A percentile compares a stretch with the other conserved stretches of the same genome.
phyloP scores from a whole-genome alignment of 1,140 invertebrate genomes.

The Rhagoletis zephyria region DNA sequence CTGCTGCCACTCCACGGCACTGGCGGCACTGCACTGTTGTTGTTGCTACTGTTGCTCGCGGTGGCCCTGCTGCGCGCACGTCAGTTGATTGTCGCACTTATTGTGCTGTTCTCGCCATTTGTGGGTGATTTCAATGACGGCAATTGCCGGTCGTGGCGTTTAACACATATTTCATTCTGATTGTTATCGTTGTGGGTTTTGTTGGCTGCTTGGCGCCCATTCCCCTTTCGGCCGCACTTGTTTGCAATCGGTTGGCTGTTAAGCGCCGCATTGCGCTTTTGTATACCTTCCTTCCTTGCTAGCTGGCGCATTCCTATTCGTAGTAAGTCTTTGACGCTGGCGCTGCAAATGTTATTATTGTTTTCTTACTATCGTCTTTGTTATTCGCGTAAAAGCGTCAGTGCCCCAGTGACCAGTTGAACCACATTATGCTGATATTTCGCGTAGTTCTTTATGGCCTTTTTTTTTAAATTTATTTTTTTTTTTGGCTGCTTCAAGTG shows the following conservation, averaged over 20 bases:
- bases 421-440: slow-evolving; percentile 32
- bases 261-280: not conserved
- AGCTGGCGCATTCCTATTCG: no score
- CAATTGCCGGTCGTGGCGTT: slow-evolving; percentile 15
- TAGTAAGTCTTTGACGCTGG: not conserved
- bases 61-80: not conserved
- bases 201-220: not conserved
- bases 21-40: not conserved
- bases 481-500: not conserved
- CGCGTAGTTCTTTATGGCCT: not conserved
- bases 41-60: not conserved
- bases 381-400: not conserved
- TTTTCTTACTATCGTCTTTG: not conserved
- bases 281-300: not conserved
- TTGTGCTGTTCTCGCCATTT: slow-evolving; percentile 22
- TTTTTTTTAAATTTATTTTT: not conserved
- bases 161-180: slow-evolving; percentile 30
- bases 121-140: slow-evolving; percentile 45
- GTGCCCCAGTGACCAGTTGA: slow-evolving; percentile 49
- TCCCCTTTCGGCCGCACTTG: not conserved
- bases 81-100: slow-evolving; percentile 1
- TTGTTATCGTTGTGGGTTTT: slow-evolving; percentile 23
- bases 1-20: not conserved
- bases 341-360: not conserved
- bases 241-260: not conserved